These are phyloP conservation scores for Trididemnum nubilum DNA, from an alignment of 23 tunicate species.

Conservation along the genomic window DNA sequence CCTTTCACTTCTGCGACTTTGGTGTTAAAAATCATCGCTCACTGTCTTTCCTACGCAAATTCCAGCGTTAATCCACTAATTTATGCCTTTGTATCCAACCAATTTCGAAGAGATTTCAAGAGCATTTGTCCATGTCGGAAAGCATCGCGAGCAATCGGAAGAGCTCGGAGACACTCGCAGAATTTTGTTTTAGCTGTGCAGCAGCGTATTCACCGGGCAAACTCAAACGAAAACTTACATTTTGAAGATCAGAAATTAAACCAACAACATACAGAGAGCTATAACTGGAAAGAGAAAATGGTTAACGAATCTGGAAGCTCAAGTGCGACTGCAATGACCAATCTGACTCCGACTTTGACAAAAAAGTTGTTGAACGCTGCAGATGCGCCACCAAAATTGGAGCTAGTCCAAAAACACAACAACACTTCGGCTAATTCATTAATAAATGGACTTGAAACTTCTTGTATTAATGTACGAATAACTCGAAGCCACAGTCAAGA, in stretches of 20 bases:
- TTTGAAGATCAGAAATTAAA: too few relatives aligned
- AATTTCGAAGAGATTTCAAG: slow-evolving; percentile 71
- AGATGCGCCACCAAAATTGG: too few relatives aligned
- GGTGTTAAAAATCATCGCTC: slow-evolving; percentile 48
- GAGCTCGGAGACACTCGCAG: slow-evolving; percentile 5
- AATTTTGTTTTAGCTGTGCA: neutral
- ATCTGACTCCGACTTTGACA: neutral
- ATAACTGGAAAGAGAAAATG: too few relatives aligned
- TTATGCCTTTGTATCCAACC: slow-evolving; percentile 80
- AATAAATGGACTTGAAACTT: too few relatives aligned
- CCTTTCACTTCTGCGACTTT: slow-evolving; percentile 38
- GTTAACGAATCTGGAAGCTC: neutral
- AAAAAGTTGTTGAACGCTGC: neutral
- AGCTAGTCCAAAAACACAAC: too few relatives aligned
- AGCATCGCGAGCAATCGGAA: slow-evolving; percentile 41
- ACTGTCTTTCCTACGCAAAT: slow-evolving; percentile 80
- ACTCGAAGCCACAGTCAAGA: too few relatives aligned
- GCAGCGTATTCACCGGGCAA: neutral
- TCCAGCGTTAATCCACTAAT: slow-evolving; percentile 80
- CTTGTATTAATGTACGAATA: too few relatives aligned
- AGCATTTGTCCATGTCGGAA: slow-evolving; percentile 66
- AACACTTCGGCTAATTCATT: too few relatives aligned
- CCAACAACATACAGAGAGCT: too few relatives aligned
- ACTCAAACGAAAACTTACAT: neutral
- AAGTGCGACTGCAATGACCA: neutral